Conservation (phyloP, 2,888 invertebrate species). For the Spisula solida region DNA sequence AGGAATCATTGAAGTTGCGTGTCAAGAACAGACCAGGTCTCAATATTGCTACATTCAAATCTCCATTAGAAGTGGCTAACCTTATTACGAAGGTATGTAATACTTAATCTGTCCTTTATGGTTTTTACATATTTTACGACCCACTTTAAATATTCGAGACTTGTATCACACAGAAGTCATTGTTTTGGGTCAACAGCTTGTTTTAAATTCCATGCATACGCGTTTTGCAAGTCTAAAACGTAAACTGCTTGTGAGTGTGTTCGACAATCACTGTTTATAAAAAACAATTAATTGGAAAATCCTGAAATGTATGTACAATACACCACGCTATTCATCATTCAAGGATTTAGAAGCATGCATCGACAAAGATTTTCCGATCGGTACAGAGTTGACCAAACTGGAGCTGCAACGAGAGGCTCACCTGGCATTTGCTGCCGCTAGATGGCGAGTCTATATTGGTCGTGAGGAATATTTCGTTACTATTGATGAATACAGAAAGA, state of each 20-base stretch:
- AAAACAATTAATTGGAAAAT: no score
- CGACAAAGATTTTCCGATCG: constrained; percentile 80
- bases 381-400: constrained; percentile 79
- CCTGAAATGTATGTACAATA: no score
- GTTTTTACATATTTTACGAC: no score
- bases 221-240: no score
- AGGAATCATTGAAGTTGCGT: constrained; percentile 59
- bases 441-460: constrained; percentile 81
- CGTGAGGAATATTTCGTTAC: constrained; percentile 78
- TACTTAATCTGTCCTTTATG: no score
- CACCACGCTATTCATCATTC: background rate
- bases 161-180: no score
- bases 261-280: no score
- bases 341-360: constrained; percentile 77
- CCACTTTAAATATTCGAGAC: no score
- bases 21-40: constrained; percentile 32
- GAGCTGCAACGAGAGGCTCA: constrained; percentile 80
- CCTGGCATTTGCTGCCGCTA: constrained; percentile 77
- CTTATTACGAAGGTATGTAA: constrained; percentile 75
- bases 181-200: no score
- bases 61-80: constrained; percentile 72
- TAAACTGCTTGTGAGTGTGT: no score
- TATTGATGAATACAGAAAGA: constrained; percentile 68
- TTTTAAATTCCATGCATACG: no score
- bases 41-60: constrained; percentile 72